Evolutionary conservation across 2,888 invertebrate species (phyloP), one percentile per base, ranked within the genome.

Genomic region (Brenthis daphne): DNA sequence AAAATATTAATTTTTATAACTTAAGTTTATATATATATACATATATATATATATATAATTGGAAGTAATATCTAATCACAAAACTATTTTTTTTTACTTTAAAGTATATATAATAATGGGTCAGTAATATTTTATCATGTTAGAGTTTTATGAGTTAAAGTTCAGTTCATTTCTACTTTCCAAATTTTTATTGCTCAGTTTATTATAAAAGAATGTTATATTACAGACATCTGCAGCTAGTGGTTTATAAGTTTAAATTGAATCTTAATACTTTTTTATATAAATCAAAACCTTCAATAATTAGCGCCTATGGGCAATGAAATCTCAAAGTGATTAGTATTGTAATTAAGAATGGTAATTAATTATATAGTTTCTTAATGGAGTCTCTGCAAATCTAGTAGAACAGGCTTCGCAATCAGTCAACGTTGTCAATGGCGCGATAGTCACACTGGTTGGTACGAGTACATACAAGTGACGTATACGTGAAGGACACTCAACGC

Each of bases 401-500:
- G 37, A 56, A 67, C 61, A 67, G 47, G 61, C 61, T 67, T 67
- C 33, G 56, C 61, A 67, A 67, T 67, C 67, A 67, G 67, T 67
- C 61, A 67, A 63, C 56, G 20, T 57, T 67, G 63, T 67, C 67
- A 63, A 67, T 50, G 55, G 61, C 50, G 65, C 63, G 56, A 67
- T 56, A 67, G 61, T 63, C 56, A 43, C 60, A 33, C 48, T 53
- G 55, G 29, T 8, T 37, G 51, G 57, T 63, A 20, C 20, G 20
- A 20, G 20, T 20, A 63, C 60, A 65, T 43, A 57, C 68, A 55
- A 60, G 60, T 69, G 65, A 69, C 66, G 54, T 64, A 63, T 43
- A 43, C 11, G 63, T 71, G 71, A 71, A 71, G 71, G 71, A 71
- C 71, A 71, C 64, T 57, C 66, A 48, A 64, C 56, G 60, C 63